Conservation (phyloP, 2,888 invertebrate species). For the Watsonalla binaria region DNA sequence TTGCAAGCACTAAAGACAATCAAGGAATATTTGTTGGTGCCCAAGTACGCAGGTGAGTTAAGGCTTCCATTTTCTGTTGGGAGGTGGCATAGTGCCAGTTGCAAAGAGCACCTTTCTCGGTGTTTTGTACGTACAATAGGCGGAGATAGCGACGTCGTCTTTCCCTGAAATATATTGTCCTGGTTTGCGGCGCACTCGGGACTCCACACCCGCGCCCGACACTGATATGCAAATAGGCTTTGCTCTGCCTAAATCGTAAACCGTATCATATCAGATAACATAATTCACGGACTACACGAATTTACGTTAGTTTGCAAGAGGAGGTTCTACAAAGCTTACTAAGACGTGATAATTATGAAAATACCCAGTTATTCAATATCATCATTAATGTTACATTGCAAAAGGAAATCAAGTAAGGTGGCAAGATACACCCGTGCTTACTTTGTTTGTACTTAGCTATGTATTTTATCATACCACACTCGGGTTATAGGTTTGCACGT, state of each 20-base stretch:
- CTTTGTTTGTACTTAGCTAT: slow-evolving; percentile 17
- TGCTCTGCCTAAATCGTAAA: slow-evolving; percentile 64
- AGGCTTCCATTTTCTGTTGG: slow-evolving; percentile 13
- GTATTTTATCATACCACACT: slow-evolving; percentile 32
- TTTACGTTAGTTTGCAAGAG: slow-evolving; percentile 5
- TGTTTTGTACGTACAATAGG: slow-evolving; percentile 55
- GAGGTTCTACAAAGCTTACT: too few species aligned
- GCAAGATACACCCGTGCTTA: slow-evolving; percentile 11
- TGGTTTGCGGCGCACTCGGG: slow-evolving; percentile 42
- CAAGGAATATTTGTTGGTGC: slow-evolving; percentile 2
- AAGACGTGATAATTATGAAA: too few species aligned
- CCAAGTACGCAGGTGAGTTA: slow-evolving; percentile 8
- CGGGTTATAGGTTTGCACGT: slow-evolving; percentile 32
- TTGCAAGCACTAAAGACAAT: neutral
- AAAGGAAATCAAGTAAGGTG: too few species aligned
- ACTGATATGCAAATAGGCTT: slow-evolving; percentile 67
- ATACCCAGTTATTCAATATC: too few species aligned
- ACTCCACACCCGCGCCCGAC: slow-evolving; percentile 44
- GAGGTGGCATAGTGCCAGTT: slow-evolving; percentile 47
- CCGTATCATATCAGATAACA: slow-evolving; percentile 67
- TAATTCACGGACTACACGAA: slow-evolving; percentile 52
- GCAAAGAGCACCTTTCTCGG: slow-evolving; percentile 39
- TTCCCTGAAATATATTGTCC: slow-evolving; percentile 64
- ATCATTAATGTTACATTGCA: too few species aligned
- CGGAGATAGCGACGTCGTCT: slow-evolving; percentile 60